Base-by-base conservation (phyloP, 2,888 invertebrate species). In the Kuschelorhynchus macadamiae region DNA sequence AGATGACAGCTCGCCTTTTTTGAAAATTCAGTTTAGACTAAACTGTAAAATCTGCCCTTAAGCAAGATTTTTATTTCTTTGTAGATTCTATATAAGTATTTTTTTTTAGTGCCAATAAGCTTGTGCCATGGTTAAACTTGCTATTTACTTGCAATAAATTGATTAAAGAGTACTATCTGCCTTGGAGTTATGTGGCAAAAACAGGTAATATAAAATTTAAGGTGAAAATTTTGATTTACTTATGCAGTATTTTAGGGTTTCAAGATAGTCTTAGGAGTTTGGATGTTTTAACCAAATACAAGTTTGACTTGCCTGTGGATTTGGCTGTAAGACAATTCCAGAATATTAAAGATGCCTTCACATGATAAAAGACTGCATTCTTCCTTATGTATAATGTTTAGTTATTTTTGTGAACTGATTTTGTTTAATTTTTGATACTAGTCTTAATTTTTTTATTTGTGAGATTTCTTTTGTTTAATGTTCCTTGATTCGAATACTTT, bases 301-400 rank as follows among this genome's bases (percentile, higher is more conserved):
- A 94, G 80, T 98, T 98, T 84, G 93, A 95, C 81, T 87, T 99
- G 78, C 98, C 98, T 0, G 95, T 97, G 12, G 98, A 99, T 85
- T 87, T 98, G 77, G 98, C 99, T 39, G 92, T 99, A 41, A 90
- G 96, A 80, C 97, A 98, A 79, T 96, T 99, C 82, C 95, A 96
- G 81, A 97, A 97, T 86, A 98, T 98, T 83, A 97, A 94, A 87
- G 97, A 98, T 86, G 96, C 95, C 73, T 96, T 96, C 84, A 89
- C 89, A 86, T 95, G 89, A 82, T 75, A 59, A 56, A 64, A 46
- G 50, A 41, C 41, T 60, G 46, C 39, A 55, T 62, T 55, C 25
- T 62, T 46, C 17, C 9, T 42, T 33, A 32, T 52, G 30, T 11
- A 39, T 18, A 33, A 47, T 59, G 21, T 39, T 14, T 36, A 30